These are phyloP conservation scores for Solenopsis invicta DNA, from an alignment of 1,140 invertebrate species.

Conservation along the genomic window DNA sequence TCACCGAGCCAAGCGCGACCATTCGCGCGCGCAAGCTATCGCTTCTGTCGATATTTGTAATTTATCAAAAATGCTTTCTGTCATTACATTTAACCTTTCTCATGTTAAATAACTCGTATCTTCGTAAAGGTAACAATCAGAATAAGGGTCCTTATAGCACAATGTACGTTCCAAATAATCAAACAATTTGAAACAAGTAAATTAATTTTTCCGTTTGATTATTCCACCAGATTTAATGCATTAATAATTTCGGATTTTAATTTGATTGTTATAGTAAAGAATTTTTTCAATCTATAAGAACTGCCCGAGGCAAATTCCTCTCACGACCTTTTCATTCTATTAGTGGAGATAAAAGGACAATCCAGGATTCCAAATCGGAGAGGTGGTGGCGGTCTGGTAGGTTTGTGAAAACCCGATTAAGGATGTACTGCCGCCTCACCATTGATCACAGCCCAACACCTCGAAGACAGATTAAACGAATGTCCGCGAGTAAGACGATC, in stretches of 20 bases:
- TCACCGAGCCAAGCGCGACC: slow-evolving; percentile 21
- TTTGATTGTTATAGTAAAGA: not conserved
- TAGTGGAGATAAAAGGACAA: slow-evolving; percentile 26
- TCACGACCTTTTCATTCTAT: not conserved
- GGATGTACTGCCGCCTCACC: slow-evolving; percentile 63
- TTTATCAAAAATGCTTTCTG: not conserved
- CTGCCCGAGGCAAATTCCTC: not conserved
- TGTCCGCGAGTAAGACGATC: slow-evolving; percentile 78
- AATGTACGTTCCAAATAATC: not conserved
- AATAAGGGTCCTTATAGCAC: not conserved
- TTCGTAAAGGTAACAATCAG: not conserved
- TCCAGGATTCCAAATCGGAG: slow-evolving; percentile 26
- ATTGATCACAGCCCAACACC: slow-evolving; percentile 78
- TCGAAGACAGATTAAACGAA: slow-evolving; percentile 80
- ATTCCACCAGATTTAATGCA: not conserved
- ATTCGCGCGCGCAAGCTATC: slow-evolving; percentile 36
- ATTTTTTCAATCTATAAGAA: not conserved
- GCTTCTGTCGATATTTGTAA: slow-evolving; percentile 1
- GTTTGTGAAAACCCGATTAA: slow-evolving; percentile 75
- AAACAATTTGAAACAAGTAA: not conserved
- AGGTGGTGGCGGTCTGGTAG: slow-evolving; percentile 22
- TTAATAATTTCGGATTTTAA: not conserved
- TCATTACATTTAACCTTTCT: not conserved
- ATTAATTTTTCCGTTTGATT: not conserved
- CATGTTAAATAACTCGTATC: not conserved